A percentile compares a stretch with the other conserved stretches of the same genome.
phyloP scores from a whole-genome alignment of 2,113 vertebrate genomes.

The Colossoma macropomum region DNA sequence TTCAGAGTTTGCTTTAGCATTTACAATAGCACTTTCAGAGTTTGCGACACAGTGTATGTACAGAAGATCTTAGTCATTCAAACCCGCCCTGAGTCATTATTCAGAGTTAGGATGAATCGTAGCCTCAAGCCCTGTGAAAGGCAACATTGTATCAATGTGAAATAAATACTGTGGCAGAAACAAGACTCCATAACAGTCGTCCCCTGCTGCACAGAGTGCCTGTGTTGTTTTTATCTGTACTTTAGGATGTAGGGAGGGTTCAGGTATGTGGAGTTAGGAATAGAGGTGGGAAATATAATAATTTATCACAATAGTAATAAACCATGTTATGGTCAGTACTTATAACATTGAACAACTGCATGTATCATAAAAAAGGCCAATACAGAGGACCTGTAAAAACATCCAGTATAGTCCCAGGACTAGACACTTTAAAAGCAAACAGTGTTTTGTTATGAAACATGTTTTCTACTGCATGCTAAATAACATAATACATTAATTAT shows the following conservation, averaged over 20 bases:
- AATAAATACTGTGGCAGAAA: not conserved
- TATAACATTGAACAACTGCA: not conserved
- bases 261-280: not conserved
- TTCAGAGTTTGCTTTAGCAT: not conserved
- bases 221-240: no score
- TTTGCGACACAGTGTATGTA: not conserved
- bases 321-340: not conserved
- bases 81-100: not conserved
- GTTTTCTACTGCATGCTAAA: no score
- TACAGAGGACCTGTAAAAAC: no score
- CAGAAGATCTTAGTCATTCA: constrained; percentile 1
- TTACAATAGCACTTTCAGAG: not conserved
- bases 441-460: no score
- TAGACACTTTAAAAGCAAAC: no score
- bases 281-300: not conserved
- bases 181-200: not conserved
- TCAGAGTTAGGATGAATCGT: not conserved
- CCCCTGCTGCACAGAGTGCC: no score
- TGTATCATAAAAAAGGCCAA: no score
- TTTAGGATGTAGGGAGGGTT: not conserved
- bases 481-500: no score
- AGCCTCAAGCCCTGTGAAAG: not conserved
- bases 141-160: not conserved
- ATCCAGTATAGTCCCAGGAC: no score
- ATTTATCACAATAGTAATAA: no score